Base-by-base conservation (phyloP, 2,797 vertebrate genomes). In the Rhinatrema bivittatum region DNA sequence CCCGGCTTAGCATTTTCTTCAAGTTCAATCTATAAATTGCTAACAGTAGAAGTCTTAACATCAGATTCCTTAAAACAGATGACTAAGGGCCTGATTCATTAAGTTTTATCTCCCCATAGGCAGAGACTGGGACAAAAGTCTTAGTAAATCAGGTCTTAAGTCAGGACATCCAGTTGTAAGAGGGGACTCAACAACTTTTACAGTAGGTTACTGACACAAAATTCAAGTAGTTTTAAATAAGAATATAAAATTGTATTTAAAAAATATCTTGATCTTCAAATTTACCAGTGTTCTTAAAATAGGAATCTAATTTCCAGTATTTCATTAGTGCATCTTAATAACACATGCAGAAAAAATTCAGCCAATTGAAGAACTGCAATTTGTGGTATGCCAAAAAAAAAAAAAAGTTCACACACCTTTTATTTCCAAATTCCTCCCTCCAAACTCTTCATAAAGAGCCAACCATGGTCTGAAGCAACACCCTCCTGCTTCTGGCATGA, bases 1-100 rank as follows among this genome's bases (percentile, higher is more conserved):
- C 55, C 61, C 9, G 65, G 66, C 49, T 65, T 49, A 69, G 24
- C 65, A 9, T 32, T 53, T 49, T 39, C 50, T 81, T 84, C 80
- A 83, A 83, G 82, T 82, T 68, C 63, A 56, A 65, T 11, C 44
- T 68, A 80, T 78, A 83, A 81, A 76, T 78, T 74, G 78, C 69
- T 76, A 76, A 79, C 73, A 80, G 74, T 71, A 81, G 67, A 68
- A 72, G 72, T 53, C 73, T 58, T 59, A 73, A 63, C 50, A 63
- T 29, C 5, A 16, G 32, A 32, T 15, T 27, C 20, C 9, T 18
- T 29, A 32, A 40, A 34, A 22, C 29, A 23, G 31, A 23, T 12
- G 15, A 36, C 29, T 12, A 25, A 25, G 22, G 13, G 19, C 14
- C 14, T 17, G 17, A 27, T 19, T 21, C 25, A 15, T 16, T 20